These are phyloP conservation scores for Leptinotarsa tumamoca DNA, from an alignment of 2,888 invertebrate species.

Conservation along the genomic window DNA sequence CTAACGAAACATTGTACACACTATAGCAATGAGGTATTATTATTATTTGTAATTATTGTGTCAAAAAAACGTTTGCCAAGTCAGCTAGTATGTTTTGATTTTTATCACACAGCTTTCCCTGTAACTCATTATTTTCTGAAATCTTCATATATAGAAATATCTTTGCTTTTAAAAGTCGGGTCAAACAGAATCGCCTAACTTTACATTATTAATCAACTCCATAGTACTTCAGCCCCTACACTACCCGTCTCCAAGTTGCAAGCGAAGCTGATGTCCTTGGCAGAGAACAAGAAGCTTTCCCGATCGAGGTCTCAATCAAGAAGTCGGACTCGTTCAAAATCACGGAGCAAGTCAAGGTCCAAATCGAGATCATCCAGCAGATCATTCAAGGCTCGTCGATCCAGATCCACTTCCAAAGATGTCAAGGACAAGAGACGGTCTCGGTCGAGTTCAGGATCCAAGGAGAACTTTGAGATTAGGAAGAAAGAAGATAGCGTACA, in stretches of 20 bases:
- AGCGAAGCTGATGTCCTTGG: slow-evolving; percentile 74
- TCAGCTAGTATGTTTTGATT: too few species aligned
- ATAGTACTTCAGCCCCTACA: slow-evolving; percentile 62
- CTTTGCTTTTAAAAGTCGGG: not conserved
- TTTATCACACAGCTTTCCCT: too few species aligned
- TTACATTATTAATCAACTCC: slow-evolving; percentile 26
- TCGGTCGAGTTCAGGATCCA: slow-evolving; percentile 59
- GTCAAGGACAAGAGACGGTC: slow-evolving; percentile 51
- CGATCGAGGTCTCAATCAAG: slow-evolving; percentile 61
- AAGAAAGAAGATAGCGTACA: slow-evolving; percentile 86
- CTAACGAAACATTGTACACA: too few species aligned
- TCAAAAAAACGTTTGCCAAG: too few species aligned
- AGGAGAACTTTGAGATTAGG: slow-evolving; percentile 75
- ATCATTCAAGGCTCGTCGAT: slow-evolving; percentile 52
- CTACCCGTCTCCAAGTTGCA: slow-evolving; percentile 73
- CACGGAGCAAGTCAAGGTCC: slow-evolving; percentile 57
- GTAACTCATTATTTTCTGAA: too few species aligned
- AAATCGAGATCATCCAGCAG: slow-evolving; percentile 53
- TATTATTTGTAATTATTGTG: too few species aligned
- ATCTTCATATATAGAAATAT: not conserved
- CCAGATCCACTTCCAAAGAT: slow-evolving; percentile 56
- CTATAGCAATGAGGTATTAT: too few species aligned
- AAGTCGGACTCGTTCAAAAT: slow-evolving; percentile 58
- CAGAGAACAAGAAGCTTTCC: slow-evolving; percentile 67
- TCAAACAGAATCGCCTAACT: slow-evolving; percentile 10